Percentiles rank a stretch among this genome's conserved stretches.
Evolutionary conservation across 2,888 invertebrate genomes (phyloP).

Genomic region (Drosophila sordidula): DNA sequence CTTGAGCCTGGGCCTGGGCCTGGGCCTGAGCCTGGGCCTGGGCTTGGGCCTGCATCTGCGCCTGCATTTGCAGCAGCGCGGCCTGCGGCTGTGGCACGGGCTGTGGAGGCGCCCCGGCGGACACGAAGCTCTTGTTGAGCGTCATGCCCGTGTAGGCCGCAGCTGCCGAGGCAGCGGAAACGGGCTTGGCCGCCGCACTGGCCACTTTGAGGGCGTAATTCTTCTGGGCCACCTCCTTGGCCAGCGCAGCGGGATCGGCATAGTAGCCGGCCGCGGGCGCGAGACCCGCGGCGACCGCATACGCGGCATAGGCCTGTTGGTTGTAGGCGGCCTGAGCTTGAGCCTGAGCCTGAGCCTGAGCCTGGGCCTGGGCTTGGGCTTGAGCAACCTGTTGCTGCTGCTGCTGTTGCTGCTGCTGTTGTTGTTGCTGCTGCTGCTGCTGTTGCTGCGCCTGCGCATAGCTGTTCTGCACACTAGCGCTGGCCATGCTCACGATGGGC

Average conservation of each 20-base stretch:
- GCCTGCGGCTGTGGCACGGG: constrained; percentile 60
- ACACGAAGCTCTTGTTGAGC: constrained; percentile 87
- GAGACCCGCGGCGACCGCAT: constrained; percentile 76
- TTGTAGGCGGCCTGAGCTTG: constrained; percentile 70
- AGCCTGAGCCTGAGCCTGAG: constrained; percentile 61
- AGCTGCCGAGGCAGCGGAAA: constrained; percentile 78
- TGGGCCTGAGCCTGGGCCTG: constrained; percentile 46
- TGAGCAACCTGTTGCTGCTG: constrained; percentile 48
- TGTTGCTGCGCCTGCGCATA: constrained; percentile 66
- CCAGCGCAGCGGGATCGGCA: constrained; percentile 88
- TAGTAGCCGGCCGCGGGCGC: constrained; percentile 53
- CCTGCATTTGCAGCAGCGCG: constrained; percentile 63
- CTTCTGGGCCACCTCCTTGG: constrained; percentile 93
- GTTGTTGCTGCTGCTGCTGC: constrained; percentile 49
- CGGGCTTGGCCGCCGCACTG: constrained; percentile 49
- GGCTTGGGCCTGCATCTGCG: constrained; percentile 21
- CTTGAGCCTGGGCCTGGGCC: constrained; percentile 49
- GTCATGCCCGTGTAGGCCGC: constrained; percentile 90
- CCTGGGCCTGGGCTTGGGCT: constrained; percentile 52
- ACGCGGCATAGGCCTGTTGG: constrained; percentile 71
- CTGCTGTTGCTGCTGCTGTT: constrained; percentile 47
- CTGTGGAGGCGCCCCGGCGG: constrained; percentile 49
- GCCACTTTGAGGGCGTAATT: constrained; percentile 91
- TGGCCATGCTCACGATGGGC: constrained; percentile 62
- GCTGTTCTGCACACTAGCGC: constrained; percentile 33